A percentile compares a stretch with the other conserved stretches of the same genome.
These are phyloP conservation scores for Polypedilum vanderplanki DNA, from an alignment of 1,140 invertebrate species.

Conservation along the genomic window DNA sequence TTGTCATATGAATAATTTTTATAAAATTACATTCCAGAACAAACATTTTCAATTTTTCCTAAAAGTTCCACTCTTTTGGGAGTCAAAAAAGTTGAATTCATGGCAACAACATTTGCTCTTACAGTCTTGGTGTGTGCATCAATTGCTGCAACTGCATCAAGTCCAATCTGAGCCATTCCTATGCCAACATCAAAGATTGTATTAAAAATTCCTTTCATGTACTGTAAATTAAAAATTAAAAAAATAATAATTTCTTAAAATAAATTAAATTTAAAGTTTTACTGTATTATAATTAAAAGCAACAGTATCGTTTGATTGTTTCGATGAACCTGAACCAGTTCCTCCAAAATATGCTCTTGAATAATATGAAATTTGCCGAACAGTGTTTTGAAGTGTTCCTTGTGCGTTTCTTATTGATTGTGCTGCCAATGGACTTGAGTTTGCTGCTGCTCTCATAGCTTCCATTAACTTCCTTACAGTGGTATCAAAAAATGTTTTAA, in stretches of 20 bases:
- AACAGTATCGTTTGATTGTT: background rate
- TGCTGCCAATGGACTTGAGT: background rate
- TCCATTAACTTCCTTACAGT: background rate
- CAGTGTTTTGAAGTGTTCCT: background rate
- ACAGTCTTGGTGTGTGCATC: background rate
- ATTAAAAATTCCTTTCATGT: background rate
- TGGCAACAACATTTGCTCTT: background rate
- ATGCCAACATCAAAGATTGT: background rate
- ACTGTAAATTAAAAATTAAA: background rate
- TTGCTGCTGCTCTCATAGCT: background rate
- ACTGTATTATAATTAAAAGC: background rate
- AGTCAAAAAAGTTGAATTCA: background rate
- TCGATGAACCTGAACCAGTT: background rate
- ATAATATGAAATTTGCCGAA: background rate
- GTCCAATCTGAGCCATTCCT: background rate
- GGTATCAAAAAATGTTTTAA: background rate
- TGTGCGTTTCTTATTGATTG: background rate
- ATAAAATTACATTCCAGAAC: background rate
- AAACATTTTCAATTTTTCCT: slow-evolving; percentile 1
- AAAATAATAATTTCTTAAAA: background rate
- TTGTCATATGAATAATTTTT: background rate
- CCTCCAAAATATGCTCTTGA: background rate
- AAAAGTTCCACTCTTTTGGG: background rate
- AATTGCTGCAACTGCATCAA: background rate
- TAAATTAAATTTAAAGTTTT: background rate